These are phyloP conservation scores for Drosophila eugracilis DNA, from an alignment of 1,140 invertebrate genomes.

Conservation along the genomic window DNA sequence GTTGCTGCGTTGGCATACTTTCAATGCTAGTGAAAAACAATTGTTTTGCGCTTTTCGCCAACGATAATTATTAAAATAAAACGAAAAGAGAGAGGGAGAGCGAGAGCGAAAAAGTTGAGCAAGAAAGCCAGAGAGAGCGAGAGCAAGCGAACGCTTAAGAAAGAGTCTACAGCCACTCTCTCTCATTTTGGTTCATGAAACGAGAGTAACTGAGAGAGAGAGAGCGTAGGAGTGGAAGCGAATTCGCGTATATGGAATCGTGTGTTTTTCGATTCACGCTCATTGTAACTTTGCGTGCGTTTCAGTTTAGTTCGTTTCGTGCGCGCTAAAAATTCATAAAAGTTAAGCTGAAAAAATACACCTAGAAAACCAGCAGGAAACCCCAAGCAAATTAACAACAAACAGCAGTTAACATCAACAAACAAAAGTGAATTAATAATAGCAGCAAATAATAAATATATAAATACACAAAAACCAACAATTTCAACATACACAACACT, in stretches of 20 bases:
- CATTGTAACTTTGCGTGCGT: slow-evolving; percentile 65
- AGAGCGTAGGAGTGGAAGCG: not conserved
- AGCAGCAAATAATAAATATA: slow-evolving; percentile 40
- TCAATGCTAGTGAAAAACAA: slow-evolving; percentile 21
- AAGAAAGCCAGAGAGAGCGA: no score
- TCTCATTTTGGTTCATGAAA: no score
- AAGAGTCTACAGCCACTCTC: no score
- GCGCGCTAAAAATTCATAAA: slow-evolving; percentile 4
- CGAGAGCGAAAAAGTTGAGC: not conserved
- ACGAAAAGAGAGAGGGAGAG: slow-evolving; percentile 18
- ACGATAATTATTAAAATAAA: slow-evolving; percentile 43
- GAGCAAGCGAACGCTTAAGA: no score
- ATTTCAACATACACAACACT: slow-evolving; percentile 36
- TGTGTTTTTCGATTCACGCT: slow-evolving; percentile 20
- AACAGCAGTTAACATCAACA: slow-evolving; percentile 23
- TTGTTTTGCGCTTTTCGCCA: slow-evolving; percentile 37
- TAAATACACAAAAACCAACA: slow-evolving; percentile 22
- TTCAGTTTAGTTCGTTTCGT: slow-evolving; percentile 66
- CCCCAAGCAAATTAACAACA: slow-evolving; percentile 4
- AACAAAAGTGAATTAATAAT: slow-evolving; percentile 29
- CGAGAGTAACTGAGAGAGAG: slow-evolving; percentile 1
- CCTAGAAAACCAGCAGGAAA: slow-evolving; percentile 3
- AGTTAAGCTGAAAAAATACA: not conserved
- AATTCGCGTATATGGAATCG: not conserved
- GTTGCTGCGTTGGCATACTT: slow-evolving; percentile 44